Evolutionary conservation across 2,797 vertebrate species (phyloP).

Genomic region (Pelobates cultripes): DNA sequence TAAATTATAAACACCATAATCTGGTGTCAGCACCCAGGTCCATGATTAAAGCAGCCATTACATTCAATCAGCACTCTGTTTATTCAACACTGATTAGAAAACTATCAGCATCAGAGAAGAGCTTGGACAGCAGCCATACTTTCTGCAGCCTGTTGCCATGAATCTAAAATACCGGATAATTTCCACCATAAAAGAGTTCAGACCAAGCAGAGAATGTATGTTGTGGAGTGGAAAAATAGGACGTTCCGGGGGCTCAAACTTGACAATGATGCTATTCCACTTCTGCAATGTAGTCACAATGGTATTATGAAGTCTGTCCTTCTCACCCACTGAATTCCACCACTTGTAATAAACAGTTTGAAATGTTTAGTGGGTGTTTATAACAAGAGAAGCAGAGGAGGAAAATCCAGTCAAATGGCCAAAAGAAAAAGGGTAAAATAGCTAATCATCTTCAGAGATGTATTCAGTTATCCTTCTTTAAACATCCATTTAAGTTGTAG

Average conservation of each 20-base stretch:
- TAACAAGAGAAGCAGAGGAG: constrained; percentile 32
- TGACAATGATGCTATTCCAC: constrained; percentile 25
- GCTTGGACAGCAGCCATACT: constrained; percentile 70
- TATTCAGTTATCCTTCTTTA: too few relatives aligned
- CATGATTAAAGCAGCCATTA: constrained; percentile 81
- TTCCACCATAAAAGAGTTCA: constrained; percentile 27
- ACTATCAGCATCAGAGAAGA: constrained; percentile 60
- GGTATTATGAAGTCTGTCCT: constrained; percentile 30
- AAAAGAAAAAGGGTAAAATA: background rate
- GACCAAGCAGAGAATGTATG: constrained; percentile 32
- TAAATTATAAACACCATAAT: constrained; percentile 83
- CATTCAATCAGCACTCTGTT: constrained; percentile 75
- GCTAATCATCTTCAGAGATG: background rate
- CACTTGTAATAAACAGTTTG: constrained; percentile 26
- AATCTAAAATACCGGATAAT: constrained; percentile 37
- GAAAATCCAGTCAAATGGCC: constrained; percentile 13
- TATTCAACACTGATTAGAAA: constrained; percentile 76
- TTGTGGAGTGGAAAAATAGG: constrained; percentile 29
- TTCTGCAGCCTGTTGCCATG: constrained; percentile 38
- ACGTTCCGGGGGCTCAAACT: constrained; percentile 6
- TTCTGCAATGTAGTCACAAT: constrained; percentile 31
- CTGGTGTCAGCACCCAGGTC: constrained; percentile 78
- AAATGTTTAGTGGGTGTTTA: constrained; percentile 39
- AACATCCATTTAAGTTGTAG: too few relatives aligned
- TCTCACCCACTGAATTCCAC: constrained; percentile 43